Evolutionary conservation across 1,140 invertebrate genomes (phyloP), one percentile per base, ranked within the genome.

Genomic region (Augochlora pura): DNA sequence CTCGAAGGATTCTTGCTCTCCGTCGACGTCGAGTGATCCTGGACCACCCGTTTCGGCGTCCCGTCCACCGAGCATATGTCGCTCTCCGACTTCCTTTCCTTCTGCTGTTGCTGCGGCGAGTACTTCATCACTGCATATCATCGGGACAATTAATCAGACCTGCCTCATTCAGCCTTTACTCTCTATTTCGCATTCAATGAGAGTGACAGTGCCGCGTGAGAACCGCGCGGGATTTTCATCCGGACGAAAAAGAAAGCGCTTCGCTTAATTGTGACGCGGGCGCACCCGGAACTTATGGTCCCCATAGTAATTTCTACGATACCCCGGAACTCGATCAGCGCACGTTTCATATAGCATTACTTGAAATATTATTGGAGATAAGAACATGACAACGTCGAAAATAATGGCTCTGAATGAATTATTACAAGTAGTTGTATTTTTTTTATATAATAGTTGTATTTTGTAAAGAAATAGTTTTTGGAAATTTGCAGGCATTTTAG

Each of bases 61-160:
- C 84, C 87, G 62, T 88, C 89, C 42, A 87, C 80, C 59, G 91
- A 91, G 65, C 83, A 88, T 59, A 88, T 86, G 60, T 92, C 91
- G 83, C 91, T 92, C 82, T 91, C 90, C 72, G 90, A 92, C 85
- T 92, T 92, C 23, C 90, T 82, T 75, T 92, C 88, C 85, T 93
- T 91, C 60, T 91, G 90, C 82, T 92, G 88, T 82, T 91, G 90
- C 82, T 93, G 91, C 87, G 91, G 91, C 68, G 91, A 93, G 86
- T 93, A 93, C 89, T 92, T 92, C 91, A 92, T 92, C 68, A 79
- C 83, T 79, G 64, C 6, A 32, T 46, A 67, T 59, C 63, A 72
- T 54, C 21, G 63, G 39, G 72, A 73, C 39, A 18, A 73, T 79
- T 59, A 74, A 66, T 74, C 38, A 59, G 21, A 18, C 42, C 42